These are phyloP conservation scores for Diadema setosum DNA, from an alignment of 35 echinoderm and acorn worm species.

Conservation along the genomic window DNA sequence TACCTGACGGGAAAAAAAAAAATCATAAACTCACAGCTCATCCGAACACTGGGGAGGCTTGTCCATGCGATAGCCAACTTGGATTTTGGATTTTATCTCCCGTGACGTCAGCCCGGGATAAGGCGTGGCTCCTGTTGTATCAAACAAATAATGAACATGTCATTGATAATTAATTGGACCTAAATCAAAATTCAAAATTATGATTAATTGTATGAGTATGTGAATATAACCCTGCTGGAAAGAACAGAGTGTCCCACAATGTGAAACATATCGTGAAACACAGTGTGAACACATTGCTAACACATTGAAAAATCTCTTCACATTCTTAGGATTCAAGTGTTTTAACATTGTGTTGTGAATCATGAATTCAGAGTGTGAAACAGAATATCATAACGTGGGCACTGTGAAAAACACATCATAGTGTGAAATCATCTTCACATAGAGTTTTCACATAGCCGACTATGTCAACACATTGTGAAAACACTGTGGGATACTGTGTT, in stretches of 20 bases:
- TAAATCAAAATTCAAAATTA: not conserved
- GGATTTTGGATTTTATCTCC: conserved; percentile 52
- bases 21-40: conserved; percentile 71
- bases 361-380: not conserved
- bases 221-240: too few relatives aligned
- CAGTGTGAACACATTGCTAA: too few relatives aligned
- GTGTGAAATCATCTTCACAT: too few relatives aligned
- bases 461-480: too few relatives aligned
- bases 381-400: too few relatives aligned
- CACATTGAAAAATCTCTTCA: not conserved
- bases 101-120: conserved; percentile 65
- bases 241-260: too few relatives aligned
- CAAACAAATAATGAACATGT: not conserved
- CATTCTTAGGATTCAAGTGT: not conserved
- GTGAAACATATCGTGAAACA: too few relatives aligned
- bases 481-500: too few relatives aligned
- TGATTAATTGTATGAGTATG: not conserved
- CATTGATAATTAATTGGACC: not conserved
- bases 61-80: conserved; percentile 67
- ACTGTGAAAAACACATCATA: too few relatives aligned
- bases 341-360: not conserved
- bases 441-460: too few relatives aligned
- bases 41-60: conserved; percentile 55
- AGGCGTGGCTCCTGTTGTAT: conserved; percentile 63
- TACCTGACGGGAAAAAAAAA: too few relatives aligned